A percentile compares a stretch with the other conserved stretches of the same genome.
These are phyloP conservation scores for Podiceps cristatus DNA, from an alignment of 2,113 vertebrate species.

Conservation along the genomic window DNA sequence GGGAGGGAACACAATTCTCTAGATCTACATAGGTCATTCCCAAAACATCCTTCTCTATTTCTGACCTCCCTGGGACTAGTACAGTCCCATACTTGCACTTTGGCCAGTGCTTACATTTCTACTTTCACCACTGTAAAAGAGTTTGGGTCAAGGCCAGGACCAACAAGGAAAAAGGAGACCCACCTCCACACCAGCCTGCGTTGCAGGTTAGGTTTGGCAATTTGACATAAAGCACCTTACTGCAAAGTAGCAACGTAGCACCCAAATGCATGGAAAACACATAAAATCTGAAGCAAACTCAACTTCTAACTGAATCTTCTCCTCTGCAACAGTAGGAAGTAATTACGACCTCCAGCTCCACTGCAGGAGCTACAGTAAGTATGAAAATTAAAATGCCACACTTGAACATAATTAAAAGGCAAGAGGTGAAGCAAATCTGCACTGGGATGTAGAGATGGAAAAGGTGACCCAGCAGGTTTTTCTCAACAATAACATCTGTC, in stretches of 20 bases:
- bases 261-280: neutral
- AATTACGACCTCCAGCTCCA: neutral
- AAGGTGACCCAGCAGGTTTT: neutral
- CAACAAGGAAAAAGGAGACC: neutral
- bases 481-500: neutral
- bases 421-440: neutral
- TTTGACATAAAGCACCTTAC: neutral
- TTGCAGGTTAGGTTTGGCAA: neutral
- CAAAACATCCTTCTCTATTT: neutral
- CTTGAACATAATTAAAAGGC: neutral
- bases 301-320: neutral
- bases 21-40: neutral
- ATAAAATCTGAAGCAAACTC: neutral
- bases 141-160: neutral
- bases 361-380: neutral
- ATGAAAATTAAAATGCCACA: neutral
- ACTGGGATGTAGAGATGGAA: neutral
- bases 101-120: neutral
- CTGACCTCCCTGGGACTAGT: neutral
- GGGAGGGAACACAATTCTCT: neutral
- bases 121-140: neutral
- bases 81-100: neutral
- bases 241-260: neutral
- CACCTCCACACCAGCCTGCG: neutral
- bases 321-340: neutral